Conservation (phyloP, 2,797 vertebrate species). For the Threskiornis aethiopicus region DNA sequence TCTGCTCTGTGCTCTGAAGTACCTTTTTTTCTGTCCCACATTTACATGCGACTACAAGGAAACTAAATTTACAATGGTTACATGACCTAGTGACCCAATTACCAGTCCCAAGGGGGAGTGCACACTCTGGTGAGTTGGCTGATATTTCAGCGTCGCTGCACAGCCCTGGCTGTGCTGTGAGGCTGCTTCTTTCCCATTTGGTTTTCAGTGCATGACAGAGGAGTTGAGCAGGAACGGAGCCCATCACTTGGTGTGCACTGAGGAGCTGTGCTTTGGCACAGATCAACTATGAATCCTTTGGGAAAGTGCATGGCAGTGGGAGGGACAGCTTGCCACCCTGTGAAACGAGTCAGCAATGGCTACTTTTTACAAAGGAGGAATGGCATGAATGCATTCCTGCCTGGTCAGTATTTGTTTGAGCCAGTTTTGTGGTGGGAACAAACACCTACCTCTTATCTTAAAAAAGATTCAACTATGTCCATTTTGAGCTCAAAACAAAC, state of each 20-base stretch:
- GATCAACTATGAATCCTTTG: neutral
- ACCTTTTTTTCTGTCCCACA: neutral
- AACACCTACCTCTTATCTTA: neutral
- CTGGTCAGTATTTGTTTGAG: neutral
- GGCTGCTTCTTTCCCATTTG: neutral
- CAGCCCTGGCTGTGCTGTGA: neutral
- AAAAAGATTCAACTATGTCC: neutral
- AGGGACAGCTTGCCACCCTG: fast-evolving
- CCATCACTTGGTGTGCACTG: neutral
- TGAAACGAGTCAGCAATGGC: neutral
- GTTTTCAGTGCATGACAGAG: neutral
- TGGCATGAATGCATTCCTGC: neutral
- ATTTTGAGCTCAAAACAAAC: neutral
- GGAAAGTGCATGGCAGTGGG: neutral
- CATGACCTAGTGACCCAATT: conserved; percentile 42
- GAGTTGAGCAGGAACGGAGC: fast-evolving
- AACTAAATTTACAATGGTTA: neutral
- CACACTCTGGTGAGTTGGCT: neutral
- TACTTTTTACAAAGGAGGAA: neutral
- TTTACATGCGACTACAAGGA: neutral
- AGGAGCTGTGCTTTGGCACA: neutral
- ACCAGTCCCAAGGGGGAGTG: neutral
- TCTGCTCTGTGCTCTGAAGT: neutral
- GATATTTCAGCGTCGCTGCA: neutral
- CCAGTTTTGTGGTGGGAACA: neutral